Percentiles rank a stretch among this genome's conserved stretches.
Evolutionary conservation across 2,113 vertebrate genomes (phyloP).

Genomic region (Myotis brandtii): DNA sequence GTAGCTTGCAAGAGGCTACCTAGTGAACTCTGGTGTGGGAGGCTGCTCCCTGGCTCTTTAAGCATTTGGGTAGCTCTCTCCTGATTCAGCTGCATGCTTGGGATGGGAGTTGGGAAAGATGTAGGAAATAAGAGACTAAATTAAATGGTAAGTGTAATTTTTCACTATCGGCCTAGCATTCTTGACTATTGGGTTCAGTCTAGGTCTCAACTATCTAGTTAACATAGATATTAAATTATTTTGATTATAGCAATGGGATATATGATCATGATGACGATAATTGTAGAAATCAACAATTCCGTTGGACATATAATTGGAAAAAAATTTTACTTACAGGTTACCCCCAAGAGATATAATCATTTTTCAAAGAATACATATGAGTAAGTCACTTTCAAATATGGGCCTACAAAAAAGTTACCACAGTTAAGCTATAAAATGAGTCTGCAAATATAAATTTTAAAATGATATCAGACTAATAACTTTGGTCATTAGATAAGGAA

Average conservation of each 20-base stretch:
- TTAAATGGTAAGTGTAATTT: slow-evolving; percentile 9
- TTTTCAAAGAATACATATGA: not conserved
- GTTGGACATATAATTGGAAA: not conserved
- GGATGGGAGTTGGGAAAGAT: not conserved
- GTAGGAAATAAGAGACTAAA: not conserved
- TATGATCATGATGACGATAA: not conserved
- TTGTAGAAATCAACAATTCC: not conserved
- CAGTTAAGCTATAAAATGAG: slow-evolving; percentile 6
- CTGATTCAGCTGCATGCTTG: slow-evolving; percentile 16
- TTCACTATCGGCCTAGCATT: not conserved
- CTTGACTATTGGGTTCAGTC: slow-evolving; percentile 7
- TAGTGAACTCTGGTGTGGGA: not conserved
- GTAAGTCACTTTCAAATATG: slow-evolving; percentile 1
- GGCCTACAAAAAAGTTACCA: not conserved
- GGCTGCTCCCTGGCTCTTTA: not conserved
- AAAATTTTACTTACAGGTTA: slow-evolving; percentile 27
- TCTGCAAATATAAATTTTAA: not conserved
- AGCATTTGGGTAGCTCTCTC: not conserved
- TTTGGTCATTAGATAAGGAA: slow-evolving; percentile 21
- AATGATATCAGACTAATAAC: not conserved
- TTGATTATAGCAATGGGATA: not conserved
- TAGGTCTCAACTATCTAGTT: not conserved
- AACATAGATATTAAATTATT: not conserved
- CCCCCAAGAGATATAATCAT: not conserved
- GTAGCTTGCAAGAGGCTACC: not conserved